Percentiles rank a stretch among this genome's conserved stretches.
phyloP scores from a whole-genome alignment of 2,113 vertebrate genomes.

The Menura novaehollandiae region DNA sequence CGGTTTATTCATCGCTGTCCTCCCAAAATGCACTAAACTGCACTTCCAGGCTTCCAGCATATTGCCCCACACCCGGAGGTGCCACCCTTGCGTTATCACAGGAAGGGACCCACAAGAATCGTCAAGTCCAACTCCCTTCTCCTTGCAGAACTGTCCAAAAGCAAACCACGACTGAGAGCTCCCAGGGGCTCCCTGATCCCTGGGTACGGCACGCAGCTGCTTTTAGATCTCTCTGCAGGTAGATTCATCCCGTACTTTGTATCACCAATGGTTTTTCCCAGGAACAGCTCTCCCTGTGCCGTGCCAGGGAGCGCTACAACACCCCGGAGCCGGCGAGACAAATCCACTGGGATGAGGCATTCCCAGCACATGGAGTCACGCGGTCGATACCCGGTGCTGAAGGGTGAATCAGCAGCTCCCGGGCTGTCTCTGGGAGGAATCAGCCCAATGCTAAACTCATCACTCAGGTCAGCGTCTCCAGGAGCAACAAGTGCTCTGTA shows the following conservation, averaged over 20 bases:
- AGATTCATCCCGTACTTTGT: fast-evolving
- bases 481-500: background rate
- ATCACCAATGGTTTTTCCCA: fast-evolving
- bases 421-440: background rate
- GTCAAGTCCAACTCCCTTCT: fast-evolving
- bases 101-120: background rate
- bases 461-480: background rate
- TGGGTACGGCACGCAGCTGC: background rate
- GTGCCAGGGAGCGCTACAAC: background rate
- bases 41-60: fast-evolving
- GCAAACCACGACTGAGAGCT: background rate
- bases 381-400: background rate
- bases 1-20: fast-evolving
- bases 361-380: background rate
- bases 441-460: background rate
- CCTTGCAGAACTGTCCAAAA: fast-evolving
- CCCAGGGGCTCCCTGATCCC: background rate
- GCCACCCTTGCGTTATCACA: fast-evolving
- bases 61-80: fast-evolving
- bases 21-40: fast-evolving
- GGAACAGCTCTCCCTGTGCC: fast-evolving
- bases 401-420: background rate
- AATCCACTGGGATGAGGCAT: fast-evolving
- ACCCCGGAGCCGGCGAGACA: background rate
- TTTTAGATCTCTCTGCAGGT: fast-evolving